Evolutionary conservation across 2,888 invertebrate species (phyloP).

Genomic region (Abrostola tripartita): DNA sequence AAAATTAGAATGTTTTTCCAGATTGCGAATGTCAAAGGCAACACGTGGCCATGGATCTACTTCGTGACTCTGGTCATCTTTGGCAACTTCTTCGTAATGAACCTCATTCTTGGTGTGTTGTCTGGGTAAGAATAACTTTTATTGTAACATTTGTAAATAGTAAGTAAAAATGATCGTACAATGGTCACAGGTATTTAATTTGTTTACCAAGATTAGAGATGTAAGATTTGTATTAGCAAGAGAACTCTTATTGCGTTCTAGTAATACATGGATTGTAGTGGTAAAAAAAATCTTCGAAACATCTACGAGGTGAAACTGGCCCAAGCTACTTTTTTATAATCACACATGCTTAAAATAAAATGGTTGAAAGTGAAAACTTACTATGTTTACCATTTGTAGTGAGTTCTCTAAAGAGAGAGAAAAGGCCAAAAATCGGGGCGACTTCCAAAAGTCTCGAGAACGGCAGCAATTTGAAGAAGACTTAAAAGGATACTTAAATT

Average conservation of each 20-base stretch:
- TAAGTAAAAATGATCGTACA: too few species aligned
- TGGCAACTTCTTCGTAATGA: conserved; percentile 99
- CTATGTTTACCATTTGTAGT: conserved; percentile 83
- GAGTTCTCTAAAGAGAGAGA: conserved; percentile 99
- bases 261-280: too few species aligned
- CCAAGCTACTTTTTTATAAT: too few species aligned
- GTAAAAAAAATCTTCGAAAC: too few species aligned
- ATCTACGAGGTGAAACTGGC: too few species aligned
- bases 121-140: conserved; percentile 93
- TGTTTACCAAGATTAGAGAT: too few species aligned
- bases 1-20: too few species aligned
- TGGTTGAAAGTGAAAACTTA: too few species aligned
- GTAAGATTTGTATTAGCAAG: too few species aligned
- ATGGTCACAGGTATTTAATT: too few species aligned
- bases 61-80: conserved; percentile 99
- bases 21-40: conserved; percentile 98
- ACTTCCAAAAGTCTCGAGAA: conserved; percentile 99
- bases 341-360: not conserved
- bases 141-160: too few species aligned
- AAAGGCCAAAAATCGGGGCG: conserved; percentile 99
- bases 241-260: too few species aligned
- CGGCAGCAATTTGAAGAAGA: conserved; percentile 99
- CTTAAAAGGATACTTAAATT: conserved; percentile 98
- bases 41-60: conserved; percentile 99
- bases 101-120: conserved; percentile 99